Conservation (phyloP, 2,888 invertebrate genomes). For the Apeira syringaria region DNA sequence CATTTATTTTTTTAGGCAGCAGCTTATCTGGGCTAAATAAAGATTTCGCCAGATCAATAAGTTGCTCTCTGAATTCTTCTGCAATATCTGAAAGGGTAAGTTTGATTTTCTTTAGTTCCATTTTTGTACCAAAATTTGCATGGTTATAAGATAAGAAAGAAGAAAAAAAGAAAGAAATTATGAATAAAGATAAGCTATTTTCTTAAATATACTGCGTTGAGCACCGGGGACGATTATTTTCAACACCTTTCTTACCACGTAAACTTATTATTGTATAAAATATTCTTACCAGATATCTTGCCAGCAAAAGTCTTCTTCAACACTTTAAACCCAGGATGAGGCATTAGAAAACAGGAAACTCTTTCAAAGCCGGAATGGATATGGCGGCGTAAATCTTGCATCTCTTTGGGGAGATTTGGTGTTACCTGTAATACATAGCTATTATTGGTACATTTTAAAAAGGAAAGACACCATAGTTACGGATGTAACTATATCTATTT, state of each 20-base stretch:
- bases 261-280: too few species aligned
- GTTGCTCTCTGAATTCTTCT: slow-evolving; percentile 2
- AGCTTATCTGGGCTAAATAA: slow-evolving; percentile 22
- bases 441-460: too few species aligned
- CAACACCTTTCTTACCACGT: too few species aligned
- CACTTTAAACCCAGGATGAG: slow-evolving; percentile 21
- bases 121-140: too few species aligned
- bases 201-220: too few species aligned
- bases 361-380: slow-evolving; percentile 19
- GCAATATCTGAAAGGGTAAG: slow-evolving; percentile 9
- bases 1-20: slow-evolving; percentile 17
- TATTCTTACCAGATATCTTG: background rate
- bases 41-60: slow-evolving; percentile 17
- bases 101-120: too few species aligned
- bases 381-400: slow-evolving; percentile 14
- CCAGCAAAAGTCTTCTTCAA: background rate
- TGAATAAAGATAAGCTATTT: too few species aligned
- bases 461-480: background rate
- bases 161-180: too few species aligned
- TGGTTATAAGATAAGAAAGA: too few species aligned
- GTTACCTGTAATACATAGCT: slow-evolving; percentile 6
- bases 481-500: too few species aligned
- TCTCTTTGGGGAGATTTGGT: background rate
- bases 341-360: slow-evolving; percentile 22
- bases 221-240: too few species aligned